These are phyloP conservation scores for Caenorhabditis angaria DNA, from an alignment of 2,888 invertebrate genomes.

Conservation along the genomic window DNA sequence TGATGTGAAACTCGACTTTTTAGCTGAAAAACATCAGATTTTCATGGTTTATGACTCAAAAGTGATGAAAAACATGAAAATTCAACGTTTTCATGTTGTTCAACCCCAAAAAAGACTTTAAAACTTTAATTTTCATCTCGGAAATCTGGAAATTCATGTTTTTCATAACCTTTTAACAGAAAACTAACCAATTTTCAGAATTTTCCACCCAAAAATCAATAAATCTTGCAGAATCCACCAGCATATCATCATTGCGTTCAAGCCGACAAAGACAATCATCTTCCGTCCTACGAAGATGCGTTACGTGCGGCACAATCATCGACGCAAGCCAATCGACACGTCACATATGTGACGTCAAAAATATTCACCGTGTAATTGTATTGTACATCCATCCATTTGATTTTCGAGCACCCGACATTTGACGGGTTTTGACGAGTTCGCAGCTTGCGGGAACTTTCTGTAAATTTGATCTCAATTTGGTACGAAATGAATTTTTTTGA, in stretches of 20 bases:
- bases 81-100: no score
- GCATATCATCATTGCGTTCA: conserved; percentile 35
- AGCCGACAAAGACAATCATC: conserved; percentile 23
- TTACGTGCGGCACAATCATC: conserved; percentile 14
- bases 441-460: neutral
- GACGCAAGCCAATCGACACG: neutral
- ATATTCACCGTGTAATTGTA: neutral
- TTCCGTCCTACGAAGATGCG: conserved; percentile 44
- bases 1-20: no score
- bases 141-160: neutral
- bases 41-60: neutral
- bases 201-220: neutral
- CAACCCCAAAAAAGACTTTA: no score
- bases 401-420: neutral
- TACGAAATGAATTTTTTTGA: neutral
- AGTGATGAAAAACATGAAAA: no score
- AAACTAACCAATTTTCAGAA: neutral
- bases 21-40: no score
- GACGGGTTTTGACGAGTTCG: neutral
- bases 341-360: conserved; percentile 7
- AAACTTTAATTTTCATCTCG: no score
- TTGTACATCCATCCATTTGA: neutral
- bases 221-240: conserved; percentile 26
- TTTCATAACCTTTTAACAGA: neutral
- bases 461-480: neutral